Evolutionary conservation across 2,113 vertebrate species (phyloP).

Genomic region (Coreoperca whiteheadi): DNA sequence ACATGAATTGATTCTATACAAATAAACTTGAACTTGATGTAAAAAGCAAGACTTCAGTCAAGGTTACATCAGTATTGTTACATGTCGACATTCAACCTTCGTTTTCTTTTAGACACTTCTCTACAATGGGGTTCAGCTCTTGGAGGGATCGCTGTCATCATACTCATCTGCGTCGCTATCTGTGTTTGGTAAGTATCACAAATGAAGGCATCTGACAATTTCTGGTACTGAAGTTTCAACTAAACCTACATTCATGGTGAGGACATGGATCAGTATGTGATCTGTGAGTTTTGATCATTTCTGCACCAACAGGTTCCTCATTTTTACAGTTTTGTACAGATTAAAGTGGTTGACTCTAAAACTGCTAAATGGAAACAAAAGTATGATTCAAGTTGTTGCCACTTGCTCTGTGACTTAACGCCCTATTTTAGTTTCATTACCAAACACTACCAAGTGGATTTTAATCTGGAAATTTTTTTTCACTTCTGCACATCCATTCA

Average conservation of each 20-base stretch:
- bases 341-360: not conserved
- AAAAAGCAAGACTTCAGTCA: not conserved
- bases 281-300: not conserved
- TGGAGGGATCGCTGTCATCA: slow-evolving; percentile 15
- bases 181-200: slow-evolving; percentile 15
- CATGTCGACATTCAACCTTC: not conserved
- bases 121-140: not conserved
- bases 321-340: not conserved
- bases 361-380: not conserved
- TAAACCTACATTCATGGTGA: not conserved
- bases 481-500: no score
- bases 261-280: not conserved
- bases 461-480: no score
- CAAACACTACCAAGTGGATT: no score
- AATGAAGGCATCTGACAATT: not conserved
- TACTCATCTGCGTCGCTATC: slow-evolving; percentile 1
- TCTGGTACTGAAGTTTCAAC: no score
- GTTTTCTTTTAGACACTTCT: not conserved
- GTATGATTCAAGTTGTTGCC: not conserved
- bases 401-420: not conserved
- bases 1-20: no score
- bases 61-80: not conserved
- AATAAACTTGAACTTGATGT: no score
- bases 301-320: not conserved
- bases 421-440: no score